Evolutionary conservation across 1,140 invertebrate genomes (phyloP).

Genomic region (Diorhabda carinulata): DNA sequence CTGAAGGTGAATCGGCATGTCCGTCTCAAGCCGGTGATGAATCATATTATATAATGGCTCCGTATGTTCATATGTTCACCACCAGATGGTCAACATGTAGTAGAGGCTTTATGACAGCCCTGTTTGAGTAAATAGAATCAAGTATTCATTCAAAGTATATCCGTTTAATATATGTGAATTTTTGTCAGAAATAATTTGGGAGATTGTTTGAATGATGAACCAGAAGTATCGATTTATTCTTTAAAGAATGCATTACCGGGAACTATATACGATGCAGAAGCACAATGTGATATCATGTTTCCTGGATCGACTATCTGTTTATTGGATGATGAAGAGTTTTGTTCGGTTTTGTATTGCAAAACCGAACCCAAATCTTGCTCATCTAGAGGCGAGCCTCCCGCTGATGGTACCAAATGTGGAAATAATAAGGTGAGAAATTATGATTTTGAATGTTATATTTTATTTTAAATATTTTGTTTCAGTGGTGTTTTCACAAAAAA

Average conservation of each 20-base stretch:
- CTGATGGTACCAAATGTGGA: conserved; percentile 66
- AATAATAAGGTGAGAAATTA: conserved; percentile 49
- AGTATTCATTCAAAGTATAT: not conserved
- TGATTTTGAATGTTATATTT: not conserved
- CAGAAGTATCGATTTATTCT: conserved; percentile 52
- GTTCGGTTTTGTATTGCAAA: conserved; percentile 58
- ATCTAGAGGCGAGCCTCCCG: conserved; percentile 56
- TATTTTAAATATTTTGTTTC: conserved; percentile 14
- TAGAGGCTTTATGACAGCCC: conserved; percentile 57
- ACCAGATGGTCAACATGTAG: conserved; percentile 66
- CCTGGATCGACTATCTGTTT: conserved; percentile 48
- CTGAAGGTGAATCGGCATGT: conserved; percentile 49
- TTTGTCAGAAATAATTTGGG: conserved; percentile 58
- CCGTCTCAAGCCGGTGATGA: conserved; percentile 43
- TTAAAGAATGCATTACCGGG: conserved; percentile 61
- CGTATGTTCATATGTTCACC: conserved; percentile 57
- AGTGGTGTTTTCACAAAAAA: conserved; percentile 65
- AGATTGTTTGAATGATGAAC: conserved; percentile 63
- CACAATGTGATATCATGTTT: conserved; percentile 58
- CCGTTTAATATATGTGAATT: not conserved
- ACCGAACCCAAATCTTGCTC: conserved; percentile 49
- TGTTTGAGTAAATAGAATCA: conserved; percentile 58
- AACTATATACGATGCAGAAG: conserved; percentile 64
- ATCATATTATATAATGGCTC: conserved; percentile 61
- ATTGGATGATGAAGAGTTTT: conserved; percentile 46